These are phyloP conservation scores for Moxostoma hubbsi DNA, from an alignment of 2,797 vertebrate genomes.

Conservation along the genomic window DNA sequence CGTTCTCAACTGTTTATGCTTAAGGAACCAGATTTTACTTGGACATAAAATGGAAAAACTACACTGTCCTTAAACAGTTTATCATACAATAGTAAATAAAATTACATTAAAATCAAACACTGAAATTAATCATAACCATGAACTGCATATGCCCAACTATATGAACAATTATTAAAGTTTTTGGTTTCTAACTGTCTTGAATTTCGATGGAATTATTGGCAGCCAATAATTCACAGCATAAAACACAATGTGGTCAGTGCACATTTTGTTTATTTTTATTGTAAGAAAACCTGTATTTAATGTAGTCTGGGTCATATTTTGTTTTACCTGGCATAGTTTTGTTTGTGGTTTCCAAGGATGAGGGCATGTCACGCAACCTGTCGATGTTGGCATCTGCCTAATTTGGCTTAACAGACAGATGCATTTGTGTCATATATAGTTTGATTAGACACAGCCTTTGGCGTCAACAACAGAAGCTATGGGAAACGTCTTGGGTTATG, in stretches of 20 bases:
- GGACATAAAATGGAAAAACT: neutral
- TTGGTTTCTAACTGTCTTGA: neutral
- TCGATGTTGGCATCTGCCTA: no score
- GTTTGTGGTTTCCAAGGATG: neutral
- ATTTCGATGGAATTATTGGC: neutral
- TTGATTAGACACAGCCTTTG: no score
- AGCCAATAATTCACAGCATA: slow-evolving; percentile 1
- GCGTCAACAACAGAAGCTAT: no score
- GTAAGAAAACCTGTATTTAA: neutral
- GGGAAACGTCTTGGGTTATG: no score
- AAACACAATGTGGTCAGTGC: neutral
- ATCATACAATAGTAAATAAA: neutral
- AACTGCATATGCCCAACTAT: neutral
- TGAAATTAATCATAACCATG: no score
- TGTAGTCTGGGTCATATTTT: neutral
- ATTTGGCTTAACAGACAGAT: no score
- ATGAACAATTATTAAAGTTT: neutral
- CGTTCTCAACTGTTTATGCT: neutral
- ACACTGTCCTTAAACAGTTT: neutral
- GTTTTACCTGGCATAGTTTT: neutral
- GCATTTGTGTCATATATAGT: no score
- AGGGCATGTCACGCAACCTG: no score
- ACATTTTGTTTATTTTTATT: neutral
- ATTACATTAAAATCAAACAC: neutral
- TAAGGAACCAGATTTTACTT: neutral